phyloP scores from a whole-genome alignment of 23 tunicate genomes.

The Trididemnum clinides region DNA sequence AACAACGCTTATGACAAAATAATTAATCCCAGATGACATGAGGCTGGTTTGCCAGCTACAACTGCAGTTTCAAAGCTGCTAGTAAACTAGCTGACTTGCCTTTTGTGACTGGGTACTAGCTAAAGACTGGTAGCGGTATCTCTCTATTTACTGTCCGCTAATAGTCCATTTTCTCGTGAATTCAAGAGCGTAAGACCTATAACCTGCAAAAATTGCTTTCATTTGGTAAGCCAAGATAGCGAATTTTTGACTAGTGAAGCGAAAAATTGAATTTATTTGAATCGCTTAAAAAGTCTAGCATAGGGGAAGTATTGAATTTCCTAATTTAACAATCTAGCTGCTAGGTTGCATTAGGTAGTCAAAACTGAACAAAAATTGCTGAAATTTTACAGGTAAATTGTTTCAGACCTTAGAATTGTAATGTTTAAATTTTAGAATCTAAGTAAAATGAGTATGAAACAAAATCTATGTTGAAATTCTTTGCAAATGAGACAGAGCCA shows the following conservation, averaged over 20 bases:
- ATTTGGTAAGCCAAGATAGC: not conserved
- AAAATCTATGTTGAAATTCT: no score
- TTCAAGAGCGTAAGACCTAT: not conserved
- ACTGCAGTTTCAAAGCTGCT: not conserved
- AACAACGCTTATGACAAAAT: not conserved
- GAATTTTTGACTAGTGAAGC: not conserved
- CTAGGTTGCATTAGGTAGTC: not conserved
- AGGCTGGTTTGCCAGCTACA: not conserved
- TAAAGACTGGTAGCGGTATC: not conserved
- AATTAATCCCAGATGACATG: not conserved
- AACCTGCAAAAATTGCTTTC: not conserved
- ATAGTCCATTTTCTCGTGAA: not conserved
- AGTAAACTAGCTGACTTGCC: not conserved
- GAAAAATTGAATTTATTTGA: not conserved
- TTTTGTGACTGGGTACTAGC: not conserved
- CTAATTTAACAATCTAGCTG: not conserved
- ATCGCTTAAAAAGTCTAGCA: not conserved
- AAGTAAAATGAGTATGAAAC: no score
- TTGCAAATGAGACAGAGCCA: no score
- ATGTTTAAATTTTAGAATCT: no score
- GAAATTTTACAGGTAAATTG: not conserved
- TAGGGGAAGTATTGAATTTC: not conserved
- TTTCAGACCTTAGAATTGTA: no score
- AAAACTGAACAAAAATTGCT: not conserved
- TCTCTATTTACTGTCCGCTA: not conserved